Percentiles rank a stretch among this genome's conserved stretches.
Conservation (phyloP, 2,113 vertebrate genomes). For the Apteryx owenii region DNA sequence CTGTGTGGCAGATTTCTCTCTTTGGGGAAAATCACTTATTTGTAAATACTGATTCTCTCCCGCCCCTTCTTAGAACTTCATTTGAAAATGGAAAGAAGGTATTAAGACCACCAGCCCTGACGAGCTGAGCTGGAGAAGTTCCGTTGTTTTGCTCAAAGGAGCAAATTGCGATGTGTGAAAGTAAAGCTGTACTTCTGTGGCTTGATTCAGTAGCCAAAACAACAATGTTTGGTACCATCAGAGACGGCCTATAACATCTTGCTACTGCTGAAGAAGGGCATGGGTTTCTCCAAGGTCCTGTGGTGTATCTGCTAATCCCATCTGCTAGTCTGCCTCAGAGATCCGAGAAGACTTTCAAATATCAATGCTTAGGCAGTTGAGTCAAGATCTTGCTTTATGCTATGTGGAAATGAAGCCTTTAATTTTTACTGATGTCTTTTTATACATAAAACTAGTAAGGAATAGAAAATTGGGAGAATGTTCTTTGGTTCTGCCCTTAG, state of each 20-base stretch:
- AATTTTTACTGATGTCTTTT: neutral
- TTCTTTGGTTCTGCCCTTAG: neutral
- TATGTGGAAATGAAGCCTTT: neutral
- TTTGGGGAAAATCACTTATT: neutral
- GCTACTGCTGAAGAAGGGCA: neutral
- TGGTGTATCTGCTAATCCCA: neutral
- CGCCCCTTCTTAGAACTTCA: neutral
- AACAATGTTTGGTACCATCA: neutral
- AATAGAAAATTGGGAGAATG: neutral
- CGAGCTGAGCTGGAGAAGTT: neutral
- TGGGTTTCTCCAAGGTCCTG: neutral
- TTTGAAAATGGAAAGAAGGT: neutral
- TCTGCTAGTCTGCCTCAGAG: neutral
- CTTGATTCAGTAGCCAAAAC: neutral
- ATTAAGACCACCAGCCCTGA: neutral
- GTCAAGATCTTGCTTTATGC: neutral
- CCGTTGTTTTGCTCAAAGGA: neutral
- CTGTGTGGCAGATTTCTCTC: neutral
- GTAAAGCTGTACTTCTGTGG: neutral
- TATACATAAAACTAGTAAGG: neutral
- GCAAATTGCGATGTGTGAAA: neutral
- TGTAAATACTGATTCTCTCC: neutral
- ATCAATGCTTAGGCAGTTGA: neutral
- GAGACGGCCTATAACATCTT: neutral
- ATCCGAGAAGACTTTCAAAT: neutral